Evolutionary conservation across 2,113 vertebrate species (phyloP).

Genomic region (Campylorhamphus procurvoides): DNA sequence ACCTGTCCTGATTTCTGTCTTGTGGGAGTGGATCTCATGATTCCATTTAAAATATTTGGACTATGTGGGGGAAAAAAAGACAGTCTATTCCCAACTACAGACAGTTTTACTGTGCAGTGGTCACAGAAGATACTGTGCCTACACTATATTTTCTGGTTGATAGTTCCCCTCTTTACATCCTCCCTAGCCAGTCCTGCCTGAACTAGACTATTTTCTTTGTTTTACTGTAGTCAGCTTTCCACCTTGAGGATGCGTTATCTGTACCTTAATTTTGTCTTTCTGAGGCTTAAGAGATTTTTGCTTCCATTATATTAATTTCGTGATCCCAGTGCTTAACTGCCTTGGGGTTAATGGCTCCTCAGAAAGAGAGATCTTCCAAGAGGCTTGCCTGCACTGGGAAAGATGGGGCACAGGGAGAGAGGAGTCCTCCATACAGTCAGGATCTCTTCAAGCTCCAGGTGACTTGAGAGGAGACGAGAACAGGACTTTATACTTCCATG

Average conservation of each 20-base stretch:
- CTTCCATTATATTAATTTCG: not conserved
- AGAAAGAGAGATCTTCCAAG: not conserved
- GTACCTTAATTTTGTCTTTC: not conserved
- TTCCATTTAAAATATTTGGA: constrained; percentile 30
- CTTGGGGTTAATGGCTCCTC: not conserved
- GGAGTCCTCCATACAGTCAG: not conserved
- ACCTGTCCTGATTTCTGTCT: not conserved
- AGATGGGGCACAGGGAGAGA: not conserved
- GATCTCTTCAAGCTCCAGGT: not conserved
- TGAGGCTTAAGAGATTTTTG: not conserved
- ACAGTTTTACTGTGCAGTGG: not conserved
- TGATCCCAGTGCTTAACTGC: not conserved
- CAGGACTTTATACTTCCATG: not conserved
- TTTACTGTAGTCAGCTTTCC: not conserved
- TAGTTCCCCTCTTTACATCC: not conserved
- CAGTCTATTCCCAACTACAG: not conserved
- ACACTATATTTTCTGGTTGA: not conserved
- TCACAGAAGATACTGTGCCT: not conserved
- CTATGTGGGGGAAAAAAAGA: not conserved
- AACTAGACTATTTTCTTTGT: not conserved
- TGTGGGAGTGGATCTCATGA: constrained; percentile 11
- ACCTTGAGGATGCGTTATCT: not conserved
- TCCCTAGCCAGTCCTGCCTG: fast-evolving
- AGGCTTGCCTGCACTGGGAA: not conserved
- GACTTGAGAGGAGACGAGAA: not conserved